Percentiles rank a stretch among this genome's conserved stretches.
These are phyloP conservation scores for Rhagium mordax DNA, from an alignment of 2,888 invertebrate species.

Conservation along the genomic window DNA sequence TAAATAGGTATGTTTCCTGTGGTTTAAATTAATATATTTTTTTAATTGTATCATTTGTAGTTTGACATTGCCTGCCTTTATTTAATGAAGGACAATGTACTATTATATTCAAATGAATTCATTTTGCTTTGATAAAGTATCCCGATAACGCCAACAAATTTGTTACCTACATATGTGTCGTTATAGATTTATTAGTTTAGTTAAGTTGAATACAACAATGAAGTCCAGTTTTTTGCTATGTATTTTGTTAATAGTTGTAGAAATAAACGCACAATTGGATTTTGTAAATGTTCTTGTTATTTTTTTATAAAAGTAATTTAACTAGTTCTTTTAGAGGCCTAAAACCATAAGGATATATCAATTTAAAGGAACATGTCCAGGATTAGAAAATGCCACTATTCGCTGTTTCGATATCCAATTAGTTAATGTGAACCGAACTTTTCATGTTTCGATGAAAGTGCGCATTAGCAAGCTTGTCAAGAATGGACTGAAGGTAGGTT, in stretches of 20 bases:
- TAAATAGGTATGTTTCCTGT: conserved; percentile 10
- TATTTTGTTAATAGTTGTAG: background rate
- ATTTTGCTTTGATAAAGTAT: background rate
- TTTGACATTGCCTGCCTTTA: background rate
- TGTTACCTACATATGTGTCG: background rate
- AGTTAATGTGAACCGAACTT: conserved; percentile 45
- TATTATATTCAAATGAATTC: background rate
- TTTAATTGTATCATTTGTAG: background rate
- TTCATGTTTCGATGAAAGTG: conserved; percentile 49
- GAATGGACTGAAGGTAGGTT: background rate
- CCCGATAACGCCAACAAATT: background rate
- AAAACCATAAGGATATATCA: conserved; percentile 54
- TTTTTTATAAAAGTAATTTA: background rate
- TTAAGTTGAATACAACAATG: background rate
- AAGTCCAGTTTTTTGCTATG: background rate
- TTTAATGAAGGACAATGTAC: background rate
- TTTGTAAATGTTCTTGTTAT: background rate
- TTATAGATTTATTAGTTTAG: background rate
- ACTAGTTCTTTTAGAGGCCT: conserved; percentile 43
- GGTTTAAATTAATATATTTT: background rate
- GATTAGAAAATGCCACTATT: conserved; percentile 46
- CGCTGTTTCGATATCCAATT: conserved; percentile 49
- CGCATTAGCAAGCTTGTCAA: conserved; percentile 31
- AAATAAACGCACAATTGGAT: background rate
- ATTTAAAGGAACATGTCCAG: conserved; percentile 52